Evolutionary conservation across 2,113 vertebrate genomes (phyloP).

Genomic region (Ovibos moschatus): DNA sequence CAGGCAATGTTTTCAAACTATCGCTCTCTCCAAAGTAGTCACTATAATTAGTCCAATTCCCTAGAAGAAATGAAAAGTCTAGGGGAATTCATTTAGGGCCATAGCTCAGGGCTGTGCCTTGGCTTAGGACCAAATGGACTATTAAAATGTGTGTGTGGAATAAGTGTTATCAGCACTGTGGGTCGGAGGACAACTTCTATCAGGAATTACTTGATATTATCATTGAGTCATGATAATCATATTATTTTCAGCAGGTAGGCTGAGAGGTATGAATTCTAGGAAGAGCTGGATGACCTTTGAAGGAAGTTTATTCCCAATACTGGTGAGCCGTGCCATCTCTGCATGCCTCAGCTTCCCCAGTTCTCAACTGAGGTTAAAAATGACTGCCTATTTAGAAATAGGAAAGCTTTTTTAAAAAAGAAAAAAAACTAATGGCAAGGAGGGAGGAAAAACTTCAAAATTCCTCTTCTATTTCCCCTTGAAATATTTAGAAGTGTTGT

Average conservation of each 20-base stretch:
- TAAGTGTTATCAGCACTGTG: conserved; percentile 33
- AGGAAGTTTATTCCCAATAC: background rate
- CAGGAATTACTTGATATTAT: conserved; percentile 66
- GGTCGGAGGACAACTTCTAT: conserved; percentile 66
- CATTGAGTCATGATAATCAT: background rate
- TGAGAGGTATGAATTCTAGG: background rate
- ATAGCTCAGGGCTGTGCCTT: conserved; percentile 65
- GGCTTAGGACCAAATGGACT: conserved; percentile 73
- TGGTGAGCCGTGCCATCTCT: background rate
- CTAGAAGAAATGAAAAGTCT: conserved; percentile 70
- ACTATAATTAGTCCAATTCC: conserved; percentile 75
- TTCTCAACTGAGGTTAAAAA: background rate
- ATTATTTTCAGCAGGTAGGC: background rate
- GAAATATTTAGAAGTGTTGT: background rate
- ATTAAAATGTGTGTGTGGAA: conserved; percentile 67
- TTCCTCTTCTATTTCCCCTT: background rate
- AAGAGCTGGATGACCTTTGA: background rate
- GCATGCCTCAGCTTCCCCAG: background rate
- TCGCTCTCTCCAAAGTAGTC: conserved; percentile 74
- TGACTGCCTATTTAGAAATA: background rate
- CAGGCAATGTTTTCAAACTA: conserved; percentile 77
- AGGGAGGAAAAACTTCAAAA: background rate
- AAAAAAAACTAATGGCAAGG: background rate
- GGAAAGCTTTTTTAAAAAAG: too few relatives aligned
- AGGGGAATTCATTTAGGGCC: conserved; percentile 70